These are phyloP conservation scores for Eospalax fontanierii DNA, from an alignment of 2,797 vertebrate species.

Conservation along the genomic window DNA sequence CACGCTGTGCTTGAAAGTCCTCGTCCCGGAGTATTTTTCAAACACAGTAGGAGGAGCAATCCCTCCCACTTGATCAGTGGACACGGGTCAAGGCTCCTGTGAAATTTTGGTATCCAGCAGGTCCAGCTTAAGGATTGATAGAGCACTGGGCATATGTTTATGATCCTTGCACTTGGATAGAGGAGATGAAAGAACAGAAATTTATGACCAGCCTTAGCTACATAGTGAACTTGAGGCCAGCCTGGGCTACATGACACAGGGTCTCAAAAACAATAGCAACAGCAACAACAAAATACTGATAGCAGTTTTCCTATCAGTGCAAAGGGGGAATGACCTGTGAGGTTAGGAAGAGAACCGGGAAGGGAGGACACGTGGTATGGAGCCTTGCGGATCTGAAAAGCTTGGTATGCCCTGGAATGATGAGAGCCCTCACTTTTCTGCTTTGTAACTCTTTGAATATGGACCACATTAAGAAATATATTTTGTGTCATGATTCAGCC, in stretches of 20 bases:
- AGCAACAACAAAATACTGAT: not conserved
- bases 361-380: not conserved
- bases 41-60: not conserved
- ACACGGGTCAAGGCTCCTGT: not conserved
- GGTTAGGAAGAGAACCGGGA: not conserved
- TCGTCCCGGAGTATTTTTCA: not conserved
- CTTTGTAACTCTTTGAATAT: not conserved
- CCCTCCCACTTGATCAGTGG: not conserved
- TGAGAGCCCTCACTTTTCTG: not conserved
- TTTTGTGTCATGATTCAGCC: not conserved
- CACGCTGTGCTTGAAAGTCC: not conserved
- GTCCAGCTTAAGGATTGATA: not conserved
- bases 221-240: not conserved
- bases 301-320: not conserved
- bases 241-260: not conserved
- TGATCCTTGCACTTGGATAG: not conserved
- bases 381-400: not conserved
- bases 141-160: not conserved
- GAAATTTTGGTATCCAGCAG: not conserved
- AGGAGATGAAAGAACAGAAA: not conserved
- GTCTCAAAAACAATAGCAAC: not conserved
- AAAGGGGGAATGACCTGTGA: not conserved
- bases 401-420: not conserved
- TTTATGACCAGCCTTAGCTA: not conserved
- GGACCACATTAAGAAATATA: constrained; percentile 38